Evolutionary conservation across 2,797 vertebrate species (phyloP), one percentile per base, ranked within the genome.

Genomic region (Sarcophilus harrisii): DNA sequence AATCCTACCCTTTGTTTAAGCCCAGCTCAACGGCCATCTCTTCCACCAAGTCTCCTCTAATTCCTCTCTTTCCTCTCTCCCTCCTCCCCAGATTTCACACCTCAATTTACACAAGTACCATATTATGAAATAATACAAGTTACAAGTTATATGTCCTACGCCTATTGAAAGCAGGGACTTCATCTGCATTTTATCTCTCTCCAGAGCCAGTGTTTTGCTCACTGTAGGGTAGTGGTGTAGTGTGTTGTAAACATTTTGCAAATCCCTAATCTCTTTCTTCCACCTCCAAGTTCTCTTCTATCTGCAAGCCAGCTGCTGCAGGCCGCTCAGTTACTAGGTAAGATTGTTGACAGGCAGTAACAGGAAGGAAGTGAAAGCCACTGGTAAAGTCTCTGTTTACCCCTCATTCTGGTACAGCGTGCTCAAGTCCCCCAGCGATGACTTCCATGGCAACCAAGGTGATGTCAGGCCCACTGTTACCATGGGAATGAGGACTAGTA

Each of bases 361-460:
- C 97, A 97, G 97, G 97, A 98, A 98, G 98, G 97, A 97, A 97
- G 97, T 95, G 92, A 93, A 92, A 95, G 95, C 95, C 96, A 73
- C 66, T 55, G 94, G 97, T 95, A 93, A 96, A 97, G 97, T 97
- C 96, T 96, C 94, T 96, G 96, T 97, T 97, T 96, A 97, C 97
- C 94, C 94, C 94, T 95, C 89, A 92, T 96, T 96, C 90, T 96
- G 73, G 95, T 95, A 95, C 93, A 93, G 96, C 96, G 95, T 96
- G 95, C 97, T 96, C 97, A 57, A 96, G 97, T 97, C 96, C 96
- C 96, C 96, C 95, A 93, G 95, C 96, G 96, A 93, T 90, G 58
- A 92, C 81, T 91, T 94, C 97, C 96, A 98, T 97, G 96, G 96
- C 92, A 97, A 98, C 97, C 92, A 81, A 94, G 45, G 81, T 97